Evolutionary conservation across 2,797 vertebrate species (phyloP).

Genomic region (Bovichtus variegatus): DNA sequence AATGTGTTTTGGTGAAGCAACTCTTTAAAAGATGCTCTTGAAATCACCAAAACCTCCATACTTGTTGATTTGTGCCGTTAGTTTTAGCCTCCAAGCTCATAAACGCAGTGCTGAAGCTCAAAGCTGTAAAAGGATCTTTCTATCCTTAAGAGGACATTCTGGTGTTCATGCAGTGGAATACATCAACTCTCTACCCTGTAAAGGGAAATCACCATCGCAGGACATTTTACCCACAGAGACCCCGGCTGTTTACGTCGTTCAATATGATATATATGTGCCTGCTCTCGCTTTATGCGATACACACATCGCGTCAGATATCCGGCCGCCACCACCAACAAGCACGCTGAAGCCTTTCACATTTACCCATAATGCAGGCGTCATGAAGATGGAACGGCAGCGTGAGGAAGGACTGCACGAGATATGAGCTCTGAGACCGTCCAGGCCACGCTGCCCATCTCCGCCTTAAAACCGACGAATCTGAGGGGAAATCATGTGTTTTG

Average conservation of each 20-base stretch:
- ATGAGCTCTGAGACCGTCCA: conserved; percentile 61
- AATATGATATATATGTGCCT: conserved; percentile 19
- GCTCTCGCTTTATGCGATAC: conserved; percentile 28
- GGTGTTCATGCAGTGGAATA: neutral
- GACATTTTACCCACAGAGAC: conserved; percentile 19
- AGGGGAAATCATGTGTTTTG: conserved; percentile 71
- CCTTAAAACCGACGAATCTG: conserved; percentile 43
- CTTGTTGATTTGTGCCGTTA: neutral
- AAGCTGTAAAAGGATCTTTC: conserved; percentile 3
- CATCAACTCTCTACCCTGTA: neutral
- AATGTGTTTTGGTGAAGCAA: neutral
- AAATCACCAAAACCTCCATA: neutral
- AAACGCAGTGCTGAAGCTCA: neutral
- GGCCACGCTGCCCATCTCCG: conserved; percentile 25
- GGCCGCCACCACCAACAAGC: conserved; percentile 50
- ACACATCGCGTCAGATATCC: conserved; percentile 15
- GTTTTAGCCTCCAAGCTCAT: neutral
- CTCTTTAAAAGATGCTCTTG: neutral
- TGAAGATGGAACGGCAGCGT: conserved; percentile 45
- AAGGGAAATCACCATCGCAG: conserved; percentile 34
- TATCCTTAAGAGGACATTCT: conserved; percentile 1
- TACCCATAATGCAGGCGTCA: conserved; percentile 58
- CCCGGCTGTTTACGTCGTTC: neutral
- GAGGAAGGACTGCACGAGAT: conserved; percentile 32
- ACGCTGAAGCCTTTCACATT: conserved; percentile 47